Conservation (phyloP, 1,140 invertebrate species). For the Aricia agestis region DNA sequence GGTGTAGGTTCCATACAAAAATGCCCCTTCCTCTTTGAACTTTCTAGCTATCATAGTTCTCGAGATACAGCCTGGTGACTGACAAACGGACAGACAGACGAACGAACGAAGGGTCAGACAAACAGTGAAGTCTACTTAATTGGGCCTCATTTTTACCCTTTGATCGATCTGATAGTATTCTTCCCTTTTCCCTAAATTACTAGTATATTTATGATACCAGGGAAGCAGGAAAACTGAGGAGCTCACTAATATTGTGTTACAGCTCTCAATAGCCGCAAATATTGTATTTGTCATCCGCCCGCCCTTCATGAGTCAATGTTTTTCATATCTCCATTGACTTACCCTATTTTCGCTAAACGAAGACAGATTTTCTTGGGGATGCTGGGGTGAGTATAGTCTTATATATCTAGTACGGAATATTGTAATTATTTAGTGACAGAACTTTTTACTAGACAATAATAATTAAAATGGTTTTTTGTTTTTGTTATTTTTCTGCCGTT, state of each 20-base stretch:
- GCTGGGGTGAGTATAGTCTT: background rate
- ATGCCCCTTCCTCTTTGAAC: too few relatives aligned
- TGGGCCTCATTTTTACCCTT: too few relatives aligned
- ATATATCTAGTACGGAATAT: background rate
- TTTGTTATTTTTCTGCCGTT: too few relatives aligned
- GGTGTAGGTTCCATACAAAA: too few relatives aligned
- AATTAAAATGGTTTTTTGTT: too few relatives aligned
- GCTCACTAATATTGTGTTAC: slow-evolving; percentile 3
- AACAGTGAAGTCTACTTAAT: too few relatives aligned
- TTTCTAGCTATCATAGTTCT: too few relatives aligned
- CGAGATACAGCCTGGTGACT: too few relatives aligned
- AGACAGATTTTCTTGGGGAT: slow-evolving; percentile 4
- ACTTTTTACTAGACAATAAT: background rate
- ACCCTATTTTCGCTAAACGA: slow-evolving; percentile 14
- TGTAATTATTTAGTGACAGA: background rate
- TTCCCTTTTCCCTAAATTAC: background rate
- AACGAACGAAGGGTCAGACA: too few relatives aligned
- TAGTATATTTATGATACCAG: background rate
- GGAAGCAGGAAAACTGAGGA: background rate
- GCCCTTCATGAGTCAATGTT: slow-evolving; percentile 12
- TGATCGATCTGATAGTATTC: too few relatives aligned
- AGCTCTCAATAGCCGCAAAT: slow-evolving; percentile 4
- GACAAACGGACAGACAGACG: too few relatives aligned
- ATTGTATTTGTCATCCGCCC: slow-evolving; percentile 14
- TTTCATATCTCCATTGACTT: slow-evolving; percentile 16